These are phyloP conservation scores for Mobula birostris DNA, from an alignment of 2,113 vertebrate genomes.

Conservation along the genomic window DNA sequence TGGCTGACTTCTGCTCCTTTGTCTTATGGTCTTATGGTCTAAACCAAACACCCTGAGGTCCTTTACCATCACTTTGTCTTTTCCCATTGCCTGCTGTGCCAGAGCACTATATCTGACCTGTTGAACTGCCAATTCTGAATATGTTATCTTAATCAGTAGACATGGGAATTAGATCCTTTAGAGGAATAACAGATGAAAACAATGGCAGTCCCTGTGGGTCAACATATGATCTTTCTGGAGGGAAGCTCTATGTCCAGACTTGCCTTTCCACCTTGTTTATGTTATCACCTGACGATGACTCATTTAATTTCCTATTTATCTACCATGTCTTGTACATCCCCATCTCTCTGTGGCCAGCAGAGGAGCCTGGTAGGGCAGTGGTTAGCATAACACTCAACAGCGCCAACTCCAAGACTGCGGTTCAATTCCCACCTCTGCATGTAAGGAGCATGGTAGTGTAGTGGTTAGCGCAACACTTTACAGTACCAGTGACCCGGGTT, in stretches of 20 bases:
- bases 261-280: neutral
- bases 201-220: neutral
- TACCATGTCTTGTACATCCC: neutral
- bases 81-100: too few relatives aligned
- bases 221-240: neutral
- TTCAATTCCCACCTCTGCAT: too few relatives aligned
- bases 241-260: neutral
- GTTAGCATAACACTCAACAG: too few relatives aligned
- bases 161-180: neutral
- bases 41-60: neutral
- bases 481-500: too few relatives aligned
- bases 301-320: constrained; percentile 22
- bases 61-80: neutral
- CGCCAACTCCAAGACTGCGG: too few relatives aligned
- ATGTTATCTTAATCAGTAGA: neutral
- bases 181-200: neutral
- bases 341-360: neutral
- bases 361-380: too few relatives aligned
- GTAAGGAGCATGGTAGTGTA: too few relatives aligned
- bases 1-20: too few relatives aligned
- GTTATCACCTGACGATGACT: constrained; percentile 14
- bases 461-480: too few relatives aligned
- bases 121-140: neutral
- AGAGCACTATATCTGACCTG: neutral
- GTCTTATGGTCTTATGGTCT: too few relatives aligned